phyloP scores from a whole-genome alignment of 1,140 invertebrate species.

The Patella vulgata region DNA sequence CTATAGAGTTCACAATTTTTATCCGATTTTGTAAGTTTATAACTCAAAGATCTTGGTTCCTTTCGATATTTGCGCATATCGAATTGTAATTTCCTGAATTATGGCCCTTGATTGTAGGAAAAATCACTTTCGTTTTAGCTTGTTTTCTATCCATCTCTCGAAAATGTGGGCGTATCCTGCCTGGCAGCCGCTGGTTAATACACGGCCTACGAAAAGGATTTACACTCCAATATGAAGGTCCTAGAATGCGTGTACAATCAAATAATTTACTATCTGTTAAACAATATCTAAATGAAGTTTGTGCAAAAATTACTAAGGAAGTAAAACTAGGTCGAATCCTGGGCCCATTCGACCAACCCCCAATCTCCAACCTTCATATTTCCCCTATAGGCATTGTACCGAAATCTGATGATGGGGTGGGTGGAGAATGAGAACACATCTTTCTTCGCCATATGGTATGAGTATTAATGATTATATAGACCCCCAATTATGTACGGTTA shows the following conservation, averaged over 20 bases:
- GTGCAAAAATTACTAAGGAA: constrained; percentile 9
- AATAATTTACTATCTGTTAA: constrained; percentile 4
- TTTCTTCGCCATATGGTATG: not conserved
- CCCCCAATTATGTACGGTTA: not conserved
- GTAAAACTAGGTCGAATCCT: constrained; percentile 9
- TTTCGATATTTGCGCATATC: too few species aligned
- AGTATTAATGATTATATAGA: not conserved
- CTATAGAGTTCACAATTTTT: too few species aligned
- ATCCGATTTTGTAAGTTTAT: too few species aligned
- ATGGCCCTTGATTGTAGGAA: too few species aligned
- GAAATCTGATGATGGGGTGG: not conserved
- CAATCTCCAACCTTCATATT: constrained; percentile 5
- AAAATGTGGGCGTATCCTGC: too few species aligned
- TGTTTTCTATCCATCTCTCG: too few species aligned
- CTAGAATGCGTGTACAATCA: constrained; percentile 1
- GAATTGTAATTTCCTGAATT: too few species aligned
- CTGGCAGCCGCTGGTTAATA: too few species aligned
- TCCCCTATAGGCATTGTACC: constrained; percentile 8
- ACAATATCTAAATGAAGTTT: not conserved
- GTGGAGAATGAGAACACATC: too few species aligned
- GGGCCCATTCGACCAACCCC: constrained; percentile 8
- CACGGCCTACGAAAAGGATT: constrained; percentile 9
- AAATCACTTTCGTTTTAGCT: too few species aligned
- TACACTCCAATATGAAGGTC: constrained; percentile 9
- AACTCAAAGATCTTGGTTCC: too few species aligned